Evolutionary conservation across 2,888 invertebrate genomes (phyloP).

Genomic region (Tachina grossa): DNA sequence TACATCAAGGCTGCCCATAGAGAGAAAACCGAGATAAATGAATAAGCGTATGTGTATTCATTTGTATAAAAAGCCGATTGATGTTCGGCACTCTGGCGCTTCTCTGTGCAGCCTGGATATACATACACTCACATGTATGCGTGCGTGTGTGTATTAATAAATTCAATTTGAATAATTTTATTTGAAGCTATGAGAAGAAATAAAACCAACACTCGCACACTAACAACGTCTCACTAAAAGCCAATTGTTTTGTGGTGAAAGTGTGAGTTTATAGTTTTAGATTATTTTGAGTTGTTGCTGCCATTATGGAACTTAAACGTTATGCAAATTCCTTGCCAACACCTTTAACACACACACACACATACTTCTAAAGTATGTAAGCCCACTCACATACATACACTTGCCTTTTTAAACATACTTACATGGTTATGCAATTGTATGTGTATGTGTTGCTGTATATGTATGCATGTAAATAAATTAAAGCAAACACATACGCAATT

Average conservation of each 20-base stretch:
- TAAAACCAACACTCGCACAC: not conserved
- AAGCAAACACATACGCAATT: conserved; percentile 61
- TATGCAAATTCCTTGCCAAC: conserved; percentile 76
- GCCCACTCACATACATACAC: not conserved
- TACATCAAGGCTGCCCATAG: too few relatives aligned
- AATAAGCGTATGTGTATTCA: too few relatives aligned
- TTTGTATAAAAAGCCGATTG: too few relatives aligned
- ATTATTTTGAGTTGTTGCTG: conserved; percentile 54
- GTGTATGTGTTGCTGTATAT: conserved; percentile 1
- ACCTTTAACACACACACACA: conserved; percentile 69
- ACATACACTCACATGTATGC: not conserved
- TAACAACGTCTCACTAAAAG: not conserved
- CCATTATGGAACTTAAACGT: conserved; percentile 57
- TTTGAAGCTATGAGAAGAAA: conserved; percentile 55
- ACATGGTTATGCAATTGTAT: conserved; percentile 56
- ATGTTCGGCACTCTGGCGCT: too few relatives aligned
- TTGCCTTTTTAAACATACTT: not conserved
- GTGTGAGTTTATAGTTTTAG: conserved; percentile 25
- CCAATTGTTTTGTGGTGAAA: conserved; percentile 8
- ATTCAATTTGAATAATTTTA: conserved; percentile 64
- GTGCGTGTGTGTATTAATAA: conserved; percentile 44
- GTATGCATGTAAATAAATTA: not conserved
- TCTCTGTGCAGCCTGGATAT: too few relatives aligned
- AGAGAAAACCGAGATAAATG: too few relatives aligned
- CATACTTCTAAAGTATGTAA: not conserved